Conservation (phyloP, 2,888 invertebrate genomes). For the Ligdia adustata region DNA sequence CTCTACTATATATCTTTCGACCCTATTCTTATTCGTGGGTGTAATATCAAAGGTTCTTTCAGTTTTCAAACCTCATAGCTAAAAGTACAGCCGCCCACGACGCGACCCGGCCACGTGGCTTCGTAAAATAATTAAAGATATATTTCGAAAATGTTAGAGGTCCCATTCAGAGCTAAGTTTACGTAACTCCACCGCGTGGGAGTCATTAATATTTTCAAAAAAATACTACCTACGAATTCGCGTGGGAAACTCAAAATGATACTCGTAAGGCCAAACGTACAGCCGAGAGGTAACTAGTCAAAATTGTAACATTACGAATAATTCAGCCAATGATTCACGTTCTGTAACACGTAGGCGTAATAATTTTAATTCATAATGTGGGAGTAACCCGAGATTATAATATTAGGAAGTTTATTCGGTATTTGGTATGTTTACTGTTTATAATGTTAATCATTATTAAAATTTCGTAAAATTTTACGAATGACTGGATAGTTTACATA, state of each 20-base stretch:
- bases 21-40: background rate
- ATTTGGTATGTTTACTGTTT: too few species aligned
- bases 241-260: constrained; percentile 1
- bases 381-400: too few species aligned
- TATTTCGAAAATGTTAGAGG: constrained; percentile 7
- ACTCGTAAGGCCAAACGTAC: constrained; percentile 5
- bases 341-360: background rate
- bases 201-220: constrained; percentile 5
- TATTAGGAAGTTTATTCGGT: too few species aligned
- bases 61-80: constrained; percentile 9
- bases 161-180: background rate
- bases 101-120: constrained; percentile 3
- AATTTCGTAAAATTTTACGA: too few species aligned
- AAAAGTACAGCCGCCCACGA: constrained; percentile 9
- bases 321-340: too few species aligned
- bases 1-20: too few species aligned
- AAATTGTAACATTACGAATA: too few species aligned
- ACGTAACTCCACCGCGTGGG: constrained; percentile 3
- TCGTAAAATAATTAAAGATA: background rate
- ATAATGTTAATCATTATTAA: too few species aligned
- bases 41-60: constrained; percentile 7
- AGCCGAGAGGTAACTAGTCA: background rate
- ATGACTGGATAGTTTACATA: too few species aligned
- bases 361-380: too few species aligned
- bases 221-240: background rate